Conservation (phyloP, 2,888 invertebrate species). For the Anarsia innoxiella region DNA sequence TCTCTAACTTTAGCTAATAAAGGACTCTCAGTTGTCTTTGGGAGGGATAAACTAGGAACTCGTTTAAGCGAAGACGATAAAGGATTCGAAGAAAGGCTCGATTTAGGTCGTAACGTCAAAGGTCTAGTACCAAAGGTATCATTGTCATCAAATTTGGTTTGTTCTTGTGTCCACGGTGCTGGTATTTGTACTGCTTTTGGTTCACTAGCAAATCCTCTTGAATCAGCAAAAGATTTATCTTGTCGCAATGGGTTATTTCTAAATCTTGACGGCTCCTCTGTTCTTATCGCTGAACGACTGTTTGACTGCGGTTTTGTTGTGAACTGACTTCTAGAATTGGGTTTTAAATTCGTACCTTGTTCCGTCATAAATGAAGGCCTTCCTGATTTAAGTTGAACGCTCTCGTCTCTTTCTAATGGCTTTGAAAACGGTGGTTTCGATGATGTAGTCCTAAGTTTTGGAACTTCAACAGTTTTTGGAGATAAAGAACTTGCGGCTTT, state of each 20-base stretch:
- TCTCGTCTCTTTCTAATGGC: slow-evolving; percentile 15
- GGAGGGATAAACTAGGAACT: slow-evolving; percentile 19
- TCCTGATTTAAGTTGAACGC: slow-evolving; percentile 13
- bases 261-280: background rate
- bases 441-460: slow-evolving; percentile 21
- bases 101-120: too few relatives aligned
- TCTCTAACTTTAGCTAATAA: slow-evolving; percentile 37
- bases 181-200: slow-evolving; percentile 10
- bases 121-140: too few relatives aligned
- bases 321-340: background rate
- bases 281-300: too few relatives aligned
- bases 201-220: slow-evolving; percentile 18
- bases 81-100: background rate
- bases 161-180: too few relatives aligned
- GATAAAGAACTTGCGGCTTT: slow-evolving; percentile 30
- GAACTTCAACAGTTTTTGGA: slow-evolving; percentile 27
- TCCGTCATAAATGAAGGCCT: background rate
- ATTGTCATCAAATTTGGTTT: too few relatives aligned
- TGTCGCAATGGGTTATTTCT: slow-evolving; percentile 4
- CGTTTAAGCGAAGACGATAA: background rate
- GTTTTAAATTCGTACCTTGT: background rate
- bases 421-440: slow-evolving; percentile 15
- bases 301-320: too few relatives aligned
- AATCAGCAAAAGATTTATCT: slow-evolving; percentile 12
- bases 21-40: slow-evolving; percentile 26